Base-by-base conservation (phyloP, 2,888 invertebrate genomes). In the Tridacna crocea region DNA sequence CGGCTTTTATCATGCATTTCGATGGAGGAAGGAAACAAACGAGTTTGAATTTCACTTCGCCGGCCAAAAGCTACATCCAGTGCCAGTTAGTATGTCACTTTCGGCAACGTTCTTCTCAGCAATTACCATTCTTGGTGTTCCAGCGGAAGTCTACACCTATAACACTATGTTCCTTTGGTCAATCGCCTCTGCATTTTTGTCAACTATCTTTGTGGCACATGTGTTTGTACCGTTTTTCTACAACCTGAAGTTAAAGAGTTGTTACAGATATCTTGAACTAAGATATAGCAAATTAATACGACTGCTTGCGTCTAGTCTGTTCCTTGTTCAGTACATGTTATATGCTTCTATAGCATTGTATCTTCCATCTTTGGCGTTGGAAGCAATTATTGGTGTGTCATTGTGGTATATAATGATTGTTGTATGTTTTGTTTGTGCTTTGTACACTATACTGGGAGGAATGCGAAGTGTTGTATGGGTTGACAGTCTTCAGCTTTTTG, bases 341-440 rank as follows among this genome's bases (percentile, higher is more conserved):
- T 83, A 72, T 55, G 48, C 77, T 51, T 76, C 76, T 19, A 73
- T 83, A n/a, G 78, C 76, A 13, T 68, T 80, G 19, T 80, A 83
- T 36, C 78, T 65, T 0, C 80, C 80, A 19, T 80, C 75, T 17
- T 36, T 80, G 68, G 79, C 76, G 0, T 46, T 80, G 6, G 90
- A 96, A 96, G 87, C 95, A 97, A 97, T 97, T 65, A 97, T 97
- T 73, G 97, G 97, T 58, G 95, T 97, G 82, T 96, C 97, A 90
- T 95, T 97, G 47, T 97, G 97, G 94, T 94, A 97, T 87, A 96
- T 97, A 55, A 96, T 97, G 24, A 96, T 97, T 0, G 95, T 97
- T 46, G 97, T 97, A 1, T 97, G 97, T 94, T 94, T 97, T 60
- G 97, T 97, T 22, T 97, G 97, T 95, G 98, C 97, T 88, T 98